Percentiles rank a stretch among this genome's conserved stretches.
phyloP scores from a whole-genome alignment of 2,888 invertebrate species.

The Hirtodrosophila histrioides region DNA sequence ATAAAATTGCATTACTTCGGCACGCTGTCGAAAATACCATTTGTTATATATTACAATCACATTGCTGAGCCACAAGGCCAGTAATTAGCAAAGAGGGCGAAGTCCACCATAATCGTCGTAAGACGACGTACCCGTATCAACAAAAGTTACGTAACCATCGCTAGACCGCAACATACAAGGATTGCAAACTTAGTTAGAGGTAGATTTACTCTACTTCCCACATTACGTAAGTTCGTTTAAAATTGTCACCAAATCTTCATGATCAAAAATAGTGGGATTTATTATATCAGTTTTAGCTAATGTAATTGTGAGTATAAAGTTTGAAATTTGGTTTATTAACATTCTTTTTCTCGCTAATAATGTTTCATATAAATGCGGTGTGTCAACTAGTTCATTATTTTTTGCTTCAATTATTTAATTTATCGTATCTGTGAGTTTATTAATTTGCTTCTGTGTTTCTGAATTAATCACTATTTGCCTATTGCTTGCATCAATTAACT shows the following conservation, averaged over 20 bases:
- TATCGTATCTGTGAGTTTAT: not conserved
- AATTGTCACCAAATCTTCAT: slow-evolving; percentile 5
- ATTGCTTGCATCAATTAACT: slow-evolving; percentile 2
- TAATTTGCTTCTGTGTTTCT: not conserved
- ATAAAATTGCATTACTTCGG: no score
- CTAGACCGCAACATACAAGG: no score
- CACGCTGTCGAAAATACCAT: no score
- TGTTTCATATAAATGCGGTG: slow-evolving; percentile 5
- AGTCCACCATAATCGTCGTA: no score
- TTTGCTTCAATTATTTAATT: not conserved
- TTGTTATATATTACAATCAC: no score
- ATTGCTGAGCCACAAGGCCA: no score
- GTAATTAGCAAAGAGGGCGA: no score
- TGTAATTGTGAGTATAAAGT: slow-evolving; percentile 14
- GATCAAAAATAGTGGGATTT: not conserved
- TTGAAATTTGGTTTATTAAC: slow-evolving; percentile 6
- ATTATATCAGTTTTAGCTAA: not conserved
- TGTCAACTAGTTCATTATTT: not conserved
- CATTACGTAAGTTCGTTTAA: not conserved
- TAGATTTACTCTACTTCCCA: no score
- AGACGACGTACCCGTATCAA: no score
- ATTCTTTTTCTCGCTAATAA: slow-evolving; percentile 1
- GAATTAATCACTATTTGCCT: slow-evolving; percentile 1
- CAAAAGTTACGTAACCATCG: no score
- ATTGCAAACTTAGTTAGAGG: no score